Evolutionary conservation across 1,140 invertebrate species (phyloP).

Genomic region (Drosophila punjabiensis): DNA sequence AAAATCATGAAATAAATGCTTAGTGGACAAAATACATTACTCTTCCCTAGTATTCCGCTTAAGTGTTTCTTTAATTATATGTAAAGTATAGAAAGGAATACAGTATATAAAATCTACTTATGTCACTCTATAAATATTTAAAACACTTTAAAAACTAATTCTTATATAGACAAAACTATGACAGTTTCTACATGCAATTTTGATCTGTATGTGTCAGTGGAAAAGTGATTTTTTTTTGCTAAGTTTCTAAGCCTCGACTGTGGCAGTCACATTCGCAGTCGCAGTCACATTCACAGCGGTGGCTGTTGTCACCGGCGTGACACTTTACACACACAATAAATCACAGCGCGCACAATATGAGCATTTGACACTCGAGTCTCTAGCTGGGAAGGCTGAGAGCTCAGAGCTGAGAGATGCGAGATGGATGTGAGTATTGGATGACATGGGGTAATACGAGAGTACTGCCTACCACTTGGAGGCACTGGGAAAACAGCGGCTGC

Average conservation of each 20-base stretch:
- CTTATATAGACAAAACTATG: not conserved
- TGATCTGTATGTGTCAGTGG: constrained; percentile 3
- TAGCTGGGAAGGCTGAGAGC: not conserved
- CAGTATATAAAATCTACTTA: not conserved
- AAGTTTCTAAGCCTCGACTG: constrained; percentile 2
- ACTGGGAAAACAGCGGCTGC: constrained; percentile 7
- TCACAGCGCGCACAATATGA: constrained; percentile 49
- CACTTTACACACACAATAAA: constrained; percentile 83
- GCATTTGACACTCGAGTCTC: constrained; percentile 34
- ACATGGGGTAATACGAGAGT: constrained; percentile 14
- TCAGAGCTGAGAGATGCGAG: not conserved
- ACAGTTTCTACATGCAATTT: constrained; percentile 5
- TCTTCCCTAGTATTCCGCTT: too few relatives aligned
- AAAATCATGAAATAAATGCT: not conserved
- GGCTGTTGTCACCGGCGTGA: constrained; percentile 78
- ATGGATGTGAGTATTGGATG: constrained; percentile 45
- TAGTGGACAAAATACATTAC: too few relatives aligned
- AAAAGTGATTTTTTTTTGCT: not conserved
- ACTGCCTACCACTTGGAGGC: not conserved
- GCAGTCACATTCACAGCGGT: constrained; percentile 64
- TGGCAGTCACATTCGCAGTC: constrained; percentile 45
- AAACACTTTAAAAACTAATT: not conserved
- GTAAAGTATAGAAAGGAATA: not conserved
- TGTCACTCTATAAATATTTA: not conserved
- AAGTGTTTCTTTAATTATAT: not conserved